phyloP scores from a whole-genome alignment of 2,113 vertebrate species.

The Propithecus coquereli region DNA sequence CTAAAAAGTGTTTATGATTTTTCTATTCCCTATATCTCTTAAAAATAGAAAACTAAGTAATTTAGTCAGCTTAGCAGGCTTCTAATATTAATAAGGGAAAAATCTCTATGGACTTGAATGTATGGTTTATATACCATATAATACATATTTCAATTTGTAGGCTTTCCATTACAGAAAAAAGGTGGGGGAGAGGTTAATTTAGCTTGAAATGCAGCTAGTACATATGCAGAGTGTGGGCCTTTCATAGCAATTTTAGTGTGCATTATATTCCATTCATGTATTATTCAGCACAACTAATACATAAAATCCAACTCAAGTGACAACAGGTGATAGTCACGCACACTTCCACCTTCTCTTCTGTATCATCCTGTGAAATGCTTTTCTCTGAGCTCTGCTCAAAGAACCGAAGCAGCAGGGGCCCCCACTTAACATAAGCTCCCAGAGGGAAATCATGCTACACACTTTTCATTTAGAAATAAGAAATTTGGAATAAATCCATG shows the following conservation, averaged over 20 bases:
- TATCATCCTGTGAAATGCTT: conserved; percentile 40
- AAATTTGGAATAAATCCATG: conserved; percentile 17
- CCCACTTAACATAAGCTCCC: neutral
- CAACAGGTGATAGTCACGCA: neutral
- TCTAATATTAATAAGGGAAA: conserved; percentile 27
- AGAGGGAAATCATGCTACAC: neutral
- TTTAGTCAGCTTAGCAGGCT: neutral
- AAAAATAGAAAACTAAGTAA: conserved; percentile 30
- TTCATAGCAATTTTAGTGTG: neutral
- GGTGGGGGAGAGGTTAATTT: neutral
- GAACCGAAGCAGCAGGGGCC: neutral
- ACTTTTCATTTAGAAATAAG: conserved; percentile 28
- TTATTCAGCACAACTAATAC: neutral
- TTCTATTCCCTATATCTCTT: neutral
- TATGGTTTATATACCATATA: neutral
- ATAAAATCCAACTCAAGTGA: neutral
- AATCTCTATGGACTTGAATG: neutral
- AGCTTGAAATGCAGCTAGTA: neutral
- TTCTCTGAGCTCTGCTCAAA: neutral
- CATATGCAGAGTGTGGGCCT: neutral
- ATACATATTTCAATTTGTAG: neutral
- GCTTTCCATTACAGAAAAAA: neutral
- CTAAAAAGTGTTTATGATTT: neutral
- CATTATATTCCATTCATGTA: neutral
- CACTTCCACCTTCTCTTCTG: neutral